These are phyloP conservation scores for Catocala sponsa DNA, from an alignment of 2,888 invertebrate species.

Conservation along the genomic window DNA sequence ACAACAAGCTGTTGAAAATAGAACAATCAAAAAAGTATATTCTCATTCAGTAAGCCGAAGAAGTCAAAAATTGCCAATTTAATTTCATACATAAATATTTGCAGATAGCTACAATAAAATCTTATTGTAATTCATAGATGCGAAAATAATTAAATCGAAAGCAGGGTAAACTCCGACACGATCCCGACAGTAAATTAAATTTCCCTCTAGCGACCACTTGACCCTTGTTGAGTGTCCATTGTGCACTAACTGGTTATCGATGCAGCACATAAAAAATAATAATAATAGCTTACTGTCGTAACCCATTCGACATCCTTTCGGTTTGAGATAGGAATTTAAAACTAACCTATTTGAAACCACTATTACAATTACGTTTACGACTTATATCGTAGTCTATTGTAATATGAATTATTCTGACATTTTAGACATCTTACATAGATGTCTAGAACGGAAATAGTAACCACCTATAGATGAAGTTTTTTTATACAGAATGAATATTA, in stretches of 20 bases:
- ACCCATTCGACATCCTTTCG: background rate
- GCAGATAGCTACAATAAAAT: conserved; percentile 45
- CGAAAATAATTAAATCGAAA: conserved; percentile 73
- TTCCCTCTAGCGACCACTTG: conserved; percentile 71
- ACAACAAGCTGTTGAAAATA: no score
- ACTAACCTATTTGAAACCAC: background rate
- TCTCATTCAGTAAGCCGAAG: no score
- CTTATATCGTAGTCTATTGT: no score
- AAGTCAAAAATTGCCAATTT: background rate
- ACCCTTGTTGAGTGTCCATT: conserved; percentile 70
- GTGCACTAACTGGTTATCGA: conserved; percentile 71
- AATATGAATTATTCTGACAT: no score
- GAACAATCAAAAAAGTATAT: no score
- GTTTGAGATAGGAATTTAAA: background rate
- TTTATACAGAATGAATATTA: background rate
- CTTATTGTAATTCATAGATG: conserved; percentile 66
- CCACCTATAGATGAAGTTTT: no score
- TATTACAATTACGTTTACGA: no score
- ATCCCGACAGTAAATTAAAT: conserved; percentile 73
- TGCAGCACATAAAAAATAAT: conserved; percentile 64
- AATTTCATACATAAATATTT: conserved; percentile 13
- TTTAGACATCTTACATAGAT: no score
- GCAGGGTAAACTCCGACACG: conserved; percentile 59
- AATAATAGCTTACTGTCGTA: conserved; percentile 6
- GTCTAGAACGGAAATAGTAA: no score